phyloP scores from a whole-genome alignment of 1,140 invertebrate species.

The Zelostemma sp. region DNA sequence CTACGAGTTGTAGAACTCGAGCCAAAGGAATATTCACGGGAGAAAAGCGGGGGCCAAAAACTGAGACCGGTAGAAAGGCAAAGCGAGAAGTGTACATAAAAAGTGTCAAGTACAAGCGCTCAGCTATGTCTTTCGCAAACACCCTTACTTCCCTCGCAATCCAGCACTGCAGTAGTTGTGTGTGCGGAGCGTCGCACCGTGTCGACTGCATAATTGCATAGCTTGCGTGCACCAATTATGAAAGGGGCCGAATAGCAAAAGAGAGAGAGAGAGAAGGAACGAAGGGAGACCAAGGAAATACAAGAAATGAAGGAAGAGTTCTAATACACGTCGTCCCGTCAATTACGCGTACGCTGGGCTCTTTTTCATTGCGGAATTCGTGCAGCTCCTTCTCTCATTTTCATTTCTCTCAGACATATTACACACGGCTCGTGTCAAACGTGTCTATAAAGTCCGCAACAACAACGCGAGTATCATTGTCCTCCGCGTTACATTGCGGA shows the following conservation, averaged over 20 bases:
- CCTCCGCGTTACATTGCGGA: constrained; percentile 3
- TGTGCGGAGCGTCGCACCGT: constrained; percentile 13
- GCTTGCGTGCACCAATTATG: constrained; percentile 52
- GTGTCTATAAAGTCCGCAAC: too few species aligned
- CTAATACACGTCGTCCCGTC: constrained; percentile 32
- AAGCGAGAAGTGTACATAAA: constrained; percentile 9
- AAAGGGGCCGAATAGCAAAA: constrained; percentile 29
- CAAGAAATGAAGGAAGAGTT: constrained; percentile 25
- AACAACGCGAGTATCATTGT: constrained; percentile 5
- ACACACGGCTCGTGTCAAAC: constrained; percentile 7
- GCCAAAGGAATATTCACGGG: too few species aligned
- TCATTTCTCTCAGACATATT: too few species aligned
- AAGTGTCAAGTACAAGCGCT: not conserved
- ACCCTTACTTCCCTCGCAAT: constrained; percentile 23
- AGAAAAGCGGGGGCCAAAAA: too few species aligned
- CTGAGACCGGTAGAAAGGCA: not conserved
- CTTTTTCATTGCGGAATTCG: too few species aligned
- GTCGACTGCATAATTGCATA: constrained; percentile 49
- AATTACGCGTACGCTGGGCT: too few species aligned
- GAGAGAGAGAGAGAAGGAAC: constrained; percentile 19
- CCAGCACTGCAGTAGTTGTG: constrained; percentile 22
- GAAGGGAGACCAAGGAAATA: constrained; percentile 7
- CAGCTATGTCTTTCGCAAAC: constrained; percentile 15
- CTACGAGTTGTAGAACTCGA: too few species aligned
- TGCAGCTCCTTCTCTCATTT: too few species aligned